Evolutionary conservation across 2,797 vertebrate genomes (phyloP), one percentile per base, ranked within the genome.

Genomic region (Ceyx erithaca): DNA sequence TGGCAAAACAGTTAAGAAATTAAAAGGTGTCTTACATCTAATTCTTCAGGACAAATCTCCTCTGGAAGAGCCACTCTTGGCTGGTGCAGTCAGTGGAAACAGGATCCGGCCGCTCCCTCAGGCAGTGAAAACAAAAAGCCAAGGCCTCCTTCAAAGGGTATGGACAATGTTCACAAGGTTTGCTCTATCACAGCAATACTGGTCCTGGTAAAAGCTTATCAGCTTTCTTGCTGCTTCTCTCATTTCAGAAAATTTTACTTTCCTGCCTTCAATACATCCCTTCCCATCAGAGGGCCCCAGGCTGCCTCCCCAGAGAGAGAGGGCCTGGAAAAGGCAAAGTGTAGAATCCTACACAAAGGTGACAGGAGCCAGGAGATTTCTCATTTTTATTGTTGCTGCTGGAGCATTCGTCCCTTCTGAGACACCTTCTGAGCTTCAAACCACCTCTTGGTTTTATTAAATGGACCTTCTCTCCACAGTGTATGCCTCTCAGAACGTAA

Each of bases 271-370:
- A 22, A 40, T 40, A 40, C 37, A 40, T 40, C 37, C 37, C 37
- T 40, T 40, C 14, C 37, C 37, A 14, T 40, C 37, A 40, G 37
- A 14, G 6, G 37, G 37, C 37, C 37, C 37, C 37, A 40, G 14
- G 37, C 37, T 40, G 37, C 37, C 37, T 14, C 1, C 5, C n/a
- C 51, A 16, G 26, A 30, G 10, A 5, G 13, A 33, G 4, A 6
- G 14, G 10, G 61, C 16, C 41, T 6, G 22, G 25, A 28, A 21
- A 41, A 23, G 7, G 6, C 26, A 18, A 4, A 48, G 10, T 4
- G 2, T 1, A 20, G 7, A 55, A 14, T 31, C 54, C n/a, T 12
- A 19, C 23, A 16, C 9, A 2, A 25, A 40, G n/a, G 8, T 3
- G 43, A 71, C 16, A 52, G 3, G 2, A 69, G 55, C 25, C 48